Conservation (phyloP, 1,140 invertebrate genomes). For the Pinna nobilis region DNA sequence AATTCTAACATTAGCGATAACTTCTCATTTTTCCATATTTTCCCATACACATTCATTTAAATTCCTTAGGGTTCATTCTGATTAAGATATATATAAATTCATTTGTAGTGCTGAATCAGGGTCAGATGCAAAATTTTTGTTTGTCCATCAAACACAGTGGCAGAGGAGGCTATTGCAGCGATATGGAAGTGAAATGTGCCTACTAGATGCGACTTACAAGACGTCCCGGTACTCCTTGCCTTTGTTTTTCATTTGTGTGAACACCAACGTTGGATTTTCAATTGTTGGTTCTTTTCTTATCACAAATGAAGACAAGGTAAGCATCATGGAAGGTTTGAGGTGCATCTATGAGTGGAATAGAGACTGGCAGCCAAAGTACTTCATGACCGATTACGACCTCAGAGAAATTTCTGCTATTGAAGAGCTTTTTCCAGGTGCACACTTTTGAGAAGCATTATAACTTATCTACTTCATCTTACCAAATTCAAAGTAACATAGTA, state of each 20-base stretch:
- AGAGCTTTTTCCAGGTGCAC: background rate
- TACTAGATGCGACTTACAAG: slow-evolving; percentile 28
- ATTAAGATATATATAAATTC: too few species aligned
- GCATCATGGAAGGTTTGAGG: background rate
- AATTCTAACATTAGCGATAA: background rate
- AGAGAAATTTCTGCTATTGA: slow-evolving; percentile 3
- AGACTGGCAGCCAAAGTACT: background rate
- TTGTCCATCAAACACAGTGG: slow-evolving; percentile 17
- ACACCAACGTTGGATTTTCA: slow-evolving; percentile 18
- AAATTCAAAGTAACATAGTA: background rate
- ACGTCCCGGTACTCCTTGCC: slow-evolving; percentile 11
- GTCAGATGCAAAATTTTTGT: slow-evolving; percentile 13
- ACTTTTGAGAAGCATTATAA: background rate
- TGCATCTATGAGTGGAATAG: slow-evolving; percentile 10
- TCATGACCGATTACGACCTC: slow-evolving; percentile 16
- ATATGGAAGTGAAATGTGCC: slow-evolving; percentile 22
- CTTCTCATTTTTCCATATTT: background rate
- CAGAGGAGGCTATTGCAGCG: slow-evolving; percentile 15
- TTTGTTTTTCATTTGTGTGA: slow-evolving; percentile 27
- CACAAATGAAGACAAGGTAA: background rate
- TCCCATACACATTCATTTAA: background rate
- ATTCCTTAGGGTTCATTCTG: background rate
- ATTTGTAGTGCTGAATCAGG: too few species aligned
- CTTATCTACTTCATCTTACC: background rate
- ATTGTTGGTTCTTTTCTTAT: slow-evolving; percentile 11